phyloP scores from a whole-genome alignment of 2,888 invertebrate species.

The Papilio elwesi region DNA sequence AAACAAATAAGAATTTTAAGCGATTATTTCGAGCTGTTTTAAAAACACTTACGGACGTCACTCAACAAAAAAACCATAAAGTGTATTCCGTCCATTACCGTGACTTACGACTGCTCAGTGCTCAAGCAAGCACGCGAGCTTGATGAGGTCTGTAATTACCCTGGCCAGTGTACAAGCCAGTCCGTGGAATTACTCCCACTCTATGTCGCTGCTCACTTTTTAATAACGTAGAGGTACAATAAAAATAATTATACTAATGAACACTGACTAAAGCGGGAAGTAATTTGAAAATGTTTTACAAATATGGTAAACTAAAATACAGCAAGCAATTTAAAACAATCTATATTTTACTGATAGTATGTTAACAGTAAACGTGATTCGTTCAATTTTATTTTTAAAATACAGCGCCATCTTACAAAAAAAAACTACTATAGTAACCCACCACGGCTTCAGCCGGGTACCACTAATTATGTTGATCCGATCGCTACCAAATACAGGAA shows the following conservation, averaged over 20 bases:
- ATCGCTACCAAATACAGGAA: too few species aligned
- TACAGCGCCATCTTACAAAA: too few species aligned
- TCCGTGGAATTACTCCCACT: constrained; percentile 6
- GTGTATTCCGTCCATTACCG: constrained; percentile 20
- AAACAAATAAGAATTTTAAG: background rate
- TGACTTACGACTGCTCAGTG: constrained; percentile 20
- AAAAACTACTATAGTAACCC: too few species aligned
- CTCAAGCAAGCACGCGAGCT: constrained; percentile 19
- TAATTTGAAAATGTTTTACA: background rate
- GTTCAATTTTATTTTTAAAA: too few species aligned
- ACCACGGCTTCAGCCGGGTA: too few species aligned
- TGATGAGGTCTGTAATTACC: constrained; percentile 27
- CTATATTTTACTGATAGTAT: background rate
- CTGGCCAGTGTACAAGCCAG: constrained; percentile 24
- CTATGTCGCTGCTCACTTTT: constrained; percentile 18
- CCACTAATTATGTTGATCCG: too few species aligned
- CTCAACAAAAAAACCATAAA: constrained; percentile 10
- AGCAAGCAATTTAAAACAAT: background rate
- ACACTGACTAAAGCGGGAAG: background rate
- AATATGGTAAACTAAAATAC: background rate
- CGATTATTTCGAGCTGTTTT: background rate
- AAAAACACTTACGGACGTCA: constrained; percentile 20
- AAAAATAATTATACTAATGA: constrained; percentile 16
- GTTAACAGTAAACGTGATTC: too few species aligned
- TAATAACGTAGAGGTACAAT: constrained; percentile 25